Percentiles rank a stretch among this genome's conserved stretches.
Conservation (phyloP, 2,888 invertebrate genomes). For the Cacoxenus indagator region DNA sequence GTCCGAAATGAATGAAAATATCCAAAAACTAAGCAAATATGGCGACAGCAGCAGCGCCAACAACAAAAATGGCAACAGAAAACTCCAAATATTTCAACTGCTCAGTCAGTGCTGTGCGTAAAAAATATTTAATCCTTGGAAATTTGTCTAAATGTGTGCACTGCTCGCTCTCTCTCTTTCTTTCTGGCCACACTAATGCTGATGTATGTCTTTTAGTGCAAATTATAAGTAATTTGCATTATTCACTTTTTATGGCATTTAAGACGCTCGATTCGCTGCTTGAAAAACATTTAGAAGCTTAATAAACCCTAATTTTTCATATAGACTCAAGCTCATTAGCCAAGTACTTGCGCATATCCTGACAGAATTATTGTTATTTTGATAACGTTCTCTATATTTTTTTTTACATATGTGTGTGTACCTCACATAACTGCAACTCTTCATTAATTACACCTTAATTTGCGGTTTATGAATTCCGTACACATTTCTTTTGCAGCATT, state of each 20-base stretch:
- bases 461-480: not conserved
- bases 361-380: not conserved
- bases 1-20: not conserved
- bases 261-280: not conserved
- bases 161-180: not conserved
- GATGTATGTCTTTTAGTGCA: conserved; percentile 49
- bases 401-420: not conserved
- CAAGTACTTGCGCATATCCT: not conserved
- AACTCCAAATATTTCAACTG: not conserved
- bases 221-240: conserved; percentile 67
- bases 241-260: not conserved
- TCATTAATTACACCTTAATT: conserved; percentile 15
- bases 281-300: not conserved
- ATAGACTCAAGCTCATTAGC: conserved; percentile 10
- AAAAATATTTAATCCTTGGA: conserved; percentile 11
- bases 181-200: conserved; percentile 12
- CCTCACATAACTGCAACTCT: conserved; percentile 9
- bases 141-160: conserved; percentile 5
- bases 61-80: not conserved
- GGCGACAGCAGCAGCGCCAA: not conserved
- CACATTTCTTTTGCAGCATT: not conserved
- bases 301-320: conserved; percentile 8
- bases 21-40: not conserved
- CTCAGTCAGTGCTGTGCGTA: not conserved
- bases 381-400: not conserved